Percentiles rank a stretch among this genome's conserved stretches.
Evolutionary conservation across 2,797 vertebrate species (phyloP).

Genomic region (Rhodeus uyekii): DNA sequence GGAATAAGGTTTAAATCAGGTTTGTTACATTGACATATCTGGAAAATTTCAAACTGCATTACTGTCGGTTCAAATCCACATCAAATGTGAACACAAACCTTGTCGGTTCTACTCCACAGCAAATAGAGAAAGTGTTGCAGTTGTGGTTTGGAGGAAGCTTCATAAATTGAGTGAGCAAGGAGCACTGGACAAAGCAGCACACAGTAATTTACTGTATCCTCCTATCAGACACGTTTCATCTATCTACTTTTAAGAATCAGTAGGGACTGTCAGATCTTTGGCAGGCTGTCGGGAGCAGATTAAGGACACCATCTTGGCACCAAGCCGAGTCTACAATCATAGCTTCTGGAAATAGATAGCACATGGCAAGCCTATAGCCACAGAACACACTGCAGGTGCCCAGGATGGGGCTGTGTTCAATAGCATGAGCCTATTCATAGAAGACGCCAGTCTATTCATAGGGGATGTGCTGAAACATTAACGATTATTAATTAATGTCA

Average conservation of each 20-base stretch:
- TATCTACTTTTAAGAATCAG: constrained; percentile 65
- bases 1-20: constrained; percentile 19
- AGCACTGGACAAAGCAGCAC: constrained; percentile 31
- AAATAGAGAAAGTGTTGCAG: constrained; percentile 33
- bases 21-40: constrained; percentile 21
- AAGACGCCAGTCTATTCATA: constrained; percentile 11
- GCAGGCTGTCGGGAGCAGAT: constrained; percentile 74
- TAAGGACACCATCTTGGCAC: constrained; percentile 72
- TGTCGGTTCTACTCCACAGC: constrained; percentile 17
- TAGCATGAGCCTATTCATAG: constrained; percentile 36
- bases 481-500: constrained; percentile 29
- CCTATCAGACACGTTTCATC: constrained; percentile 58
- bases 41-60: constrained; percentile 36
- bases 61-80: constrained; percentile 23
- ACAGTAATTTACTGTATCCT: constrained; percentile 56
- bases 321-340: constrained; percentile 65
- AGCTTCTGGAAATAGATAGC: constrained; percentile 69
- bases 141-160: constrained; percentile 27
- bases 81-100: constrained; percentile 24
- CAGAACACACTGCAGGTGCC: constrained; percentile 33
- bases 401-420: constrained; percentile 35
- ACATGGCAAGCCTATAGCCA: constrained; percentile 49
- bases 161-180: constrained; percentile 24
- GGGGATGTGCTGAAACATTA: constrained; percentile 23
- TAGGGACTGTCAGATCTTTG: constrained; percentile 72